These are phyloP conservation scores for Arctopsyche grandis DNA, from an alignment of 1,140 invertebrate genomes.

Conservation along the genomic window DNA sequence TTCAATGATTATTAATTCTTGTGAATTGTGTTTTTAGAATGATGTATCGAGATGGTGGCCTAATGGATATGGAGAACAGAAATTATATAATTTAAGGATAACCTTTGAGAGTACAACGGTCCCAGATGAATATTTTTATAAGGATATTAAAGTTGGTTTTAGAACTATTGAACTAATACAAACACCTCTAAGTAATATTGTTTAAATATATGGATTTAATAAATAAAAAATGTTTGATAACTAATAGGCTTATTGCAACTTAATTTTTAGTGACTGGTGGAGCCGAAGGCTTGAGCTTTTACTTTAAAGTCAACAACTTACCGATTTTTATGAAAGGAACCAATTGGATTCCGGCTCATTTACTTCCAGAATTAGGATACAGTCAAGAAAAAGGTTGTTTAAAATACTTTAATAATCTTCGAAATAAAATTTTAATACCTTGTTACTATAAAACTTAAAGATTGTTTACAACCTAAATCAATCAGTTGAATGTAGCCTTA, in stretches of 20 bases:
- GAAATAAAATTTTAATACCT: constrained; percentile 9
- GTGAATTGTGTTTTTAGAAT: constrained; percentile 58
- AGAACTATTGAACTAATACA: constrained; percentile 85
- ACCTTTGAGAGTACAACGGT: constrained; percentile 60
- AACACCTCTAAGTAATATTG: constrained; percentile 66
- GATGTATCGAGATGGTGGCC: constrained; percentile 89
- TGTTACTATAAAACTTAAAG: too few species aligned
- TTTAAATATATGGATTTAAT: too few species aligned
- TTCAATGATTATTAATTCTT: too few species aligned
- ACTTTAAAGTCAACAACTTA: constrained; percentile 87
- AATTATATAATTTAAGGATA: constrained; percentile 77
- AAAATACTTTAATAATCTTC: background rate
- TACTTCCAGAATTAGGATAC: constrained; percentile 82
- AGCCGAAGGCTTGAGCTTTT: constrained; percentile 83
- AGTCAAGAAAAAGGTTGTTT: constrained; percentile 57
- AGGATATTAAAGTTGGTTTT: constrained; percentile 80
- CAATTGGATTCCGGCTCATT: constrained; percentile 93
- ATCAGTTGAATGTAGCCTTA: too few species aligned
- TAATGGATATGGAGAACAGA: constrained; percentile 88
- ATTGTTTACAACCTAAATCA: too few species aligned
- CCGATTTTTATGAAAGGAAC: constrained; percentile 96
- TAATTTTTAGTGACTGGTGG: too few species aligned
- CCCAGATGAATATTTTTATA: constrained; percentile 59
- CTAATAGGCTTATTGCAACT: too few species aligned
- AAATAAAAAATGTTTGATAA: too few species aligned